Evolutionary conservation across 2,797 vertebrate species (phyloP).

Genomic region (Ctenochaetus hawaiiensis): DNA sequence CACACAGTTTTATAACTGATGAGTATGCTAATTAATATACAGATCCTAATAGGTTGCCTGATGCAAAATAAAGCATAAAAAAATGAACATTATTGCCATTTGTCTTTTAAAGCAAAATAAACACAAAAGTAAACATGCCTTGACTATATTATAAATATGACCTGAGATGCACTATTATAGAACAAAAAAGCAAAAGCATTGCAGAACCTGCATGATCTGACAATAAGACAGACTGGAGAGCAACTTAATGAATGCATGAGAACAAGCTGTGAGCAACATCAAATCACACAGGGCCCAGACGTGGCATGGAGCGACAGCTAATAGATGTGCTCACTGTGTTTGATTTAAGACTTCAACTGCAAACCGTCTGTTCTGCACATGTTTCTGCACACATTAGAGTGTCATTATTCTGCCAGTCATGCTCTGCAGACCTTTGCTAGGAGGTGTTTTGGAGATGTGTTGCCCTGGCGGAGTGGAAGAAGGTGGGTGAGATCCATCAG

Average conservation of each 20-base stretch:
- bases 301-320: conserved; percentile 15
- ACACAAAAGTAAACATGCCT: not conserved
- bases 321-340: conserved; percentile 9
- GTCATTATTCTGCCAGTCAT: not conserved
- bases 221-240: conserved; percentile 35
- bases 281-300: conserved; percentile 18
- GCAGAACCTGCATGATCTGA: conserved; percentile 7
- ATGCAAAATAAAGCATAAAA: too few relatives aligned
- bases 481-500: conserved; percentile 81
- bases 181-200: not conserved
- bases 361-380: not conserved
- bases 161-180: not conserved
- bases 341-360: conserved; percentile 13
- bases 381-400: not conserved
- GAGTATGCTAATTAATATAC: too few relatives aligned
- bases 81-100: not conserved
- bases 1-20: not conserved
- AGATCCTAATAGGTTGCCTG: too few relatives aligned
- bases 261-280: conserved; percentile 45
- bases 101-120: not conserved
- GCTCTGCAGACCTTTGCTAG: conserved; percentile 88
- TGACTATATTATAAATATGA: not conserved
- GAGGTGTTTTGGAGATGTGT: conserved; percentile 84
- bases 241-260: conserved; percentile 40
- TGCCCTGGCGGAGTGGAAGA: conserved; percentile 84